Evolutionary conservation across 2,888 invertebrate genomes (phyloP).

Genomic region (Rhopalosiphum nymphaeae): DNA sequence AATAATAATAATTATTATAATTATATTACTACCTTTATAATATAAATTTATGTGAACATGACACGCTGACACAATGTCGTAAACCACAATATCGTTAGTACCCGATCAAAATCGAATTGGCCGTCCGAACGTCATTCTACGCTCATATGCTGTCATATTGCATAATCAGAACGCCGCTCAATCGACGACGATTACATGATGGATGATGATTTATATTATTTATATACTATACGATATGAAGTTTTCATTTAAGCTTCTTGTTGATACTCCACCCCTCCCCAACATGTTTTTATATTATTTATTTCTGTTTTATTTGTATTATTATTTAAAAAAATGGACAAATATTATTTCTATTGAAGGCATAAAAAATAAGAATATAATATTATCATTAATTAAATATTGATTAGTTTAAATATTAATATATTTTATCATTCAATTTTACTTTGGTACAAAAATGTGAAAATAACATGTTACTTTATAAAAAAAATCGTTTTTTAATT

Average conservation of each 20-base stretch:
- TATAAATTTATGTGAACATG: neutral
- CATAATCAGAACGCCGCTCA: slow-evolving; percentile 26
- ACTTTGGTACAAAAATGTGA: neutral
- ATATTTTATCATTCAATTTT: neutral
- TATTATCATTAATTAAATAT: neutral
- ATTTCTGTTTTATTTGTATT: neutral
- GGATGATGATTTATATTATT: neutral
- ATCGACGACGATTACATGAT: neutral
- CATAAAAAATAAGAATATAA: neutral
- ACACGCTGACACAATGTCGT: neutral
- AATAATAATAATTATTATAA: neutral
- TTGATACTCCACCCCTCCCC: neutral
- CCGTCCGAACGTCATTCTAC: neutral
- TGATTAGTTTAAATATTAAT: neutral
- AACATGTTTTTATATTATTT: neutral
- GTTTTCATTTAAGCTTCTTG: neutral
- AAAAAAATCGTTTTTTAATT: neutral
- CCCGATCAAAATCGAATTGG: neutral
- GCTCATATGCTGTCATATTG: slow-evolving; percentile 31
- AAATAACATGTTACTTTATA: neutral
- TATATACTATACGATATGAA: neutral
- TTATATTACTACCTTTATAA: neutral
- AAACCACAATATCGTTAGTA: neutral
- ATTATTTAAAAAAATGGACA: neutral
- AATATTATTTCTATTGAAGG: neutral